Conservation (phyloP, 2,888 invertebrate species). For the Monoplex corrugatus region DNA sequence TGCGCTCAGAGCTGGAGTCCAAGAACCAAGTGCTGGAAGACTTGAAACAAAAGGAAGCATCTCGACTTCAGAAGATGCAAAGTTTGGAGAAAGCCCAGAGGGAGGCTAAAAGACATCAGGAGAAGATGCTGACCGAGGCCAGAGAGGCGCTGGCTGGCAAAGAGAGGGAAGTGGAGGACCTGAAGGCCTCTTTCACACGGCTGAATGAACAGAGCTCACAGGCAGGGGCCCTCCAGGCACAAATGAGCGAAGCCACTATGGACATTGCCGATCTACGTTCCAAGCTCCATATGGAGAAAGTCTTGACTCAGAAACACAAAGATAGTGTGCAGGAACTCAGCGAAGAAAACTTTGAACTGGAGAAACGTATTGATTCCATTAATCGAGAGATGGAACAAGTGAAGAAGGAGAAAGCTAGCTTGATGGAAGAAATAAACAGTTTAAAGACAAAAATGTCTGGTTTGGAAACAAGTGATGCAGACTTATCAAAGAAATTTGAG, state of each 20-base stretch:
- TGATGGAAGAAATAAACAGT: slow-evolving; percentile 47
- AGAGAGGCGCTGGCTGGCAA: not conserved
- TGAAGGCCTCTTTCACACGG: not conserved
- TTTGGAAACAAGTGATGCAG: slow-evolving; percentile 43
- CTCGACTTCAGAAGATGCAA: not conserved
- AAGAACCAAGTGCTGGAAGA: slow-evolving; percentile 10
- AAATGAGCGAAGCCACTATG: slow-evolving; percentile 58
- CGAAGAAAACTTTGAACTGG: slow-evolving; percentile 51
- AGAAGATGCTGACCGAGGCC: slow-evolving; percentile 30
- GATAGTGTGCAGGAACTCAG: slow-evolving; percentile 44
- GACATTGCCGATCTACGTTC: slow-evolving; percentile 66
- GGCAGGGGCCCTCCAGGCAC: slow-evolving; percentile 1
- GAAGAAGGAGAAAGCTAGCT: slow-evolving; percentile 50
- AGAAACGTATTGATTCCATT: slow-evolving; percentile 29
- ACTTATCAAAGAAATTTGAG: not conserved
- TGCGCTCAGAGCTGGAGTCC: not conserved
- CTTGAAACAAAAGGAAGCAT: not conserved
- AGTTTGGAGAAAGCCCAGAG: slow-evolving; percentile 41
- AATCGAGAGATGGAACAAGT: slow-evolving; percentile 50
- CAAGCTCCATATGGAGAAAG: slow-evolving; percentile 62
- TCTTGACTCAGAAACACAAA: slow-evolving; percentile 63
- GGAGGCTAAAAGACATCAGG: slow-evolving; percentile 26
- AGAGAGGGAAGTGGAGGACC: slow-evolving; percentile 32
- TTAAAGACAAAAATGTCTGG: slow-evolving; percentile 50
- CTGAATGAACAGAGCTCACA: slow-evolving; percentile 34